Conservation (phyloP, 2,113 vertebrate genomes). For the Scartelaos histophorus region DNA sequence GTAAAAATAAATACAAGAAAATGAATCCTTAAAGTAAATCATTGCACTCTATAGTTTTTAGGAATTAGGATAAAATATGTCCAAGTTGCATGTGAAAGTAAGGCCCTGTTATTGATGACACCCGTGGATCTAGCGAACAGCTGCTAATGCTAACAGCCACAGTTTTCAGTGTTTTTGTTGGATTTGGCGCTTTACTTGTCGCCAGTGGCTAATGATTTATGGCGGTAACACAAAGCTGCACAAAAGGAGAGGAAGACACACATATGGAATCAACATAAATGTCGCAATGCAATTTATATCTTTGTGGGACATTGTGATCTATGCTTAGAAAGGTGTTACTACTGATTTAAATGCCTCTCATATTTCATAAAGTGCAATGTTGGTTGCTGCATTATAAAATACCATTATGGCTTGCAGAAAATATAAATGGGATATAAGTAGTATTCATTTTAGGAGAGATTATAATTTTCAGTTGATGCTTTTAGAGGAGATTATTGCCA, state of each 20-base stretch:
- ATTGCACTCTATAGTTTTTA: not conserved
- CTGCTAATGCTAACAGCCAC: constrained; percentile 5
- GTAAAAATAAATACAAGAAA: not conserved
- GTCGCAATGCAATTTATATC: not conserved
- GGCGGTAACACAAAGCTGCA: constrained; percentile 4
- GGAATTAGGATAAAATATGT: not conserved
- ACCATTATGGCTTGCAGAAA: not conserved
- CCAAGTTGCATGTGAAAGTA: not conserved
- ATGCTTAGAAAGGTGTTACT: not conserved
- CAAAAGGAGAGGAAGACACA: constrained; percentile 4
- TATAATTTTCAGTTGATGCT: no score
- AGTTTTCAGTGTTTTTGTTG: constrained; percentile 8
- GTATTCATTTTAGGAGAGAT: not conserved
- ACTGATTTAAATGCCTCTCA: not conserved
- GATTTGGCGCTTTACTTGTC: constrained; percentile 1
- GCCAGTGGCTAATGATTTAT: constrained; percentile 7
- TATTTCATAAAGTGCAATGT: not conserved
- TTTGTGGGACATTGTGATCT: constrained; percentile 1
- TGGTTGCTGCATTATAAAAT: not conserved
- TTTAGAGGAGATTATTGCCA: no score
- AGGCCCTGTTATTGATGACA: not conserved
- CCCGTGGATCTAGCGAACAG: not conserved
- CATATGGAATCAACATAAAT: constrained; percentile 7
- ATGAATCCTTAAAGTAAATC: not conserved
- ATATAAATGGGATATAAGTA: not conserved